Base-by-base conservation (phyloP, 2,113 vertebrate species). In the Anhinga rufa region DNA sequence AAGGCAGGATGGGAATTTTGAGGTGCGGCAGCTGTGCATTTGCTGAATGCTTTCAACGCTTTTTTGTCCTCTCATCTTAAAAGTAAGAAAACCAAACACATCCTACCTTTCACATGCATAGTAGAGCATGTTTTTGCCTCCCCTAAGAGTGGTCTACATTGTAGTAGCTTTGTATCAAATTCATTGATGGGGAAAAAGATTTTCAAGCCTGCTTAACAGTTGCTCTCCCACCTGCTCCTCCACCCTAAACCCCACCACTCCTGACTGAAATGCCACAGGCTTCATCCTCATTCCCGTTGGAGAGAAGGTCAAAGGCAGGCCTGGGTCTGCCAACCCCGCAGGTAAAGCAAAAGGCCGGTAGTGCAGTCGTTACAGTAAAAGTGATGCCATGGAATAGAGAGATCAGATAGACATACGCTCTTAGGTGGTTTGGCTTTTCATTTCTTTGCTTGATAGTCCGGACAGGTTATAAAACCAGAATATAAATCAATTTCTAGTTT, bases 401-500 rank as follows among this genome's bases (percentile, higher is more conserved):
- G 52, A 51, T 64, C 29, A 14, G 24, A 46, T 46, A 62, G 84
- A 49, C 66, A 28, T 0, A 29, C 0, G 1, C 51, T 58, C 24
- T 66, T 31, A 28, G 57, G 34, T 71, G 31, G 15, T 60, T 75
- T 85, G 81, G 46, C 57, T 88, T 89, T 83, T 89, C 28, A 29
- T 86, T 93, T 84, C 54, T 66, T 82, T 69, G 19, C 65, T 66
- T 54, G 42, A 28, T 76, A 36, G 28, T 77, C 64, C 78, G 42
- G 70, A 24, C 4, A 9, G 46, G n/a, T 70, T 92, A 38, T 77
- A 68, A 90, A 86, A 66, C 17, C 36, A 77, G 55, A 52, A 49
- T 60, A 80, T 60, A 72, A 96, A 95, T 83, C 29, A 36, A 25
- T 62, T 92, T 89, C 48, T 92, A 54, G 52, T 94, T 93, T 95